A percentile compares a stretch with the other conserved stretches of the same genome.
Conservation (phyloP, 2,888 invertebrate genomes). For the Leptodirus hochenwartii region DNA sequence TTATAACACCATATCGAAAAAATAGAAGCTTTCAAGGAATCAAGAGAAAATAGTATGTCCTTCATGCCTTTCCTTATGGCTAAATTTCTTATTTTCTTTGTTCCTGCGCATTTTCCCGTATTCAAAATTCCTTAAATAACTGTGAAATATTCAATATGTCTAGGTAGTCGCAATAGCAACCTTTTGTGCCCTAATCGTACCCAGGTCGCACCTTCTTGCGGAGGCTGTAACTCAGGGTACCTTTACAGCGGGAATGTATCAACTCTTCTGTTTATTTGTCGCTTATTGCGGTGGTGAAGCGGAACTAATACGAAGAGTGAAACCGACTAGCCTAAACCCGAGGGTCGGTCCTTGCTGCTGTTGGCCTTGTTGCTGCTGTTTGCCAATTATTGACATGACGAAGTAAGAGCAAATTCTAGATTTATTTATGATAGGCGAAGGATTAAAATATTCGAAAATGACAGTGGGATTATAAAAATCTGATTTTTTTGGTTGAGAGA, state of each 20-base stretch:
- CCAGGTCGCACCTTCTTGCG: constrained; percentile 43
- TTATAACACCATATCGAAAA: too few relatives aligned
- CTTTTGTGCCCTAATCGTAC: constrained; percentile 38
- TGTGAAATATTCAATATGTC: constrained; percentile 13
- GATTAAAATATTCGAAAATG: too few relatives aligned
- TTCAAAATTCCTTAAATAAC: constrained; percentile 2
- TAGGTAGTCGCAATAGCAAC: constrained; percentile 40
- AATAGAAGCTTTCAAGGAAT: too few relatives aligned
- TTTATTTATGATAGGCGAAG: neutral
- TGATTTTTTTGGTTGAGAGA: constrained; percentile 1
- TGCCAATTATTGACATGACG: constrained; percentile 36
- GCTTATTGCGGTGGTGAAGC: constrained; percentile 44
- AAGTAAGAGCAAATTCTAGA: constrained; percentile 32
- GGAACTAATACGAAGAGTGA: constrained; percentile 35
- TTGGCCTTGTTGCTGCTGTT: constrained; percentile 44
- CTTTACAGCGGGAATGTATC: constrained; percentile 50
- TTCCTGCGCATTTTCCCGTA: neutral
- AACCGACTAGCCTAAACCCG: constrained; percentile 37
- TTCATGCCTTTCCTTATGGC: too few relatives aligned
- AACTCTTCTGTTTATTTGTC: constrained; percentile 46
- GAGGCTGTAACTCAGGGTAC: constrained; percentile 51
- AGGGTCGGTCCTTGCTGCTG: constrained; percentile 54
- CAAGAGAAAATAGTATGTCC: too few relatives aligned
- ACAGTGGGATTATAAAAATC: too few relatives aligned
- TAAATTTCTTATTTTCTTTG: too few relatives aligned